phyloP scores from a whole-genome alignment of 1,140 invertebrate genomes.

The Solen grandis region DNA sequence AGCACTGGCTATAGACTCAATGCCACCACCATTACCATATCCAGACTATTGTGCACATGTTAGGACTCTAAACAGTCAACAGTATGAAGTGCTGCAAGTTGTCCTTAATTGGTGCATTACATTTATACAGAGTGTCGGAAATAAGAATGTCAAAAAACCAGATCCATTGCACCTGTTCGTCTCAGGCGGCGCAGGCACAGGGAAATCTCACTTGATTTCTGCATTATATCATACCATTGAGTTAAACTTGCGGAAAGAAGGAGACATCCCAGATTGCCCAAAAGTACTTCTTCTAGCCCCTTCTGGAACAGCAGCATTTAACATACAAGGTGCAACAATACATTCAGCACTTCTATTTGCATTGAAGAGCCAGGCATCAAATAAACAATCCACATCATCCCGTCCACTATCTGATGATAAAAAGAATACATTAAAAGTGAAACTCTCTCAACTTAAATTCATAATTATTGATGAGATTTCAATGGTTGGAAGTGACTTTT shows the following conservation, averaged over 20 bases:
- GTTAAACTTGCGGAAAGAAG: slow-evolving; percentile 9
- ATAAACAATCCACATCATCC: not conserved
- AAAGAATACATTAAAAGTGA: slow-evolving; percentile 1
- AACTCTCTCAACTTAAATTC: slow-evolving; percentile 15
- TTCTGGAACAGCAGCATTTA: slow-evolving; percentile 55
- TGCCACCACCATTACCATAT: slow-evolving; percentile 22
- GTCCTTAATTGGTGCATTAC: no score
- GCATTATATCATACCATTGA: slow-evolving; percentile 37
- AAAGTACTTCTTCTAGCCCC: slow-evolving; percentile 42
- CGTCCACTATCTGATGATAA: not conserved
- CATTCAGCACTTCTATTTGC: slow-evolving; percentile 26
- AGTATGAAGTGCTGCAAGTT: not conserved
- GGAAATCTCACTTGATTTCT: slow-evolving; percentile 57
- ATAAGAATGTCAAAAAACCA: slow-evolving; percentile 30
- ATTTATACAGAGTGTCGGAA: no score
- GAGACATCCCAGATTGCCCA: slow-evolving; percentile 37
- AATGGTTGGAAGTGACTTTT: slow-evolving; percentile 50
- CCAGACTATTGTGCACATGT: slow-evolving; percentile 26
- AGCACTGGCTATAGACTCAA: not conserved
- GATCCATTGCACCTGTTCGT: slow-evolving; percentile 58
- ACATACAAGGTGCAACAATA: slow-evolving; percentile 53
- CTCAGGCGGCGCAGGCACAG: slow-evolving; percentile 60
- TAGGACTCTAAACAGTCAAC: slow-evolving; percentile 26
- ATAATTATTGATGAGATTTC: slow-evolving; percentile 62
- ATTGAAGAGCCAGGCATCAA: slow-evolving; percentile 4